Percentiles rank a stretch among this genome's conserved stretches.
phyloP scores from a whole-genome alignment of 2,888 invertebrate species.

The Mythimna loreyi region DNA sequence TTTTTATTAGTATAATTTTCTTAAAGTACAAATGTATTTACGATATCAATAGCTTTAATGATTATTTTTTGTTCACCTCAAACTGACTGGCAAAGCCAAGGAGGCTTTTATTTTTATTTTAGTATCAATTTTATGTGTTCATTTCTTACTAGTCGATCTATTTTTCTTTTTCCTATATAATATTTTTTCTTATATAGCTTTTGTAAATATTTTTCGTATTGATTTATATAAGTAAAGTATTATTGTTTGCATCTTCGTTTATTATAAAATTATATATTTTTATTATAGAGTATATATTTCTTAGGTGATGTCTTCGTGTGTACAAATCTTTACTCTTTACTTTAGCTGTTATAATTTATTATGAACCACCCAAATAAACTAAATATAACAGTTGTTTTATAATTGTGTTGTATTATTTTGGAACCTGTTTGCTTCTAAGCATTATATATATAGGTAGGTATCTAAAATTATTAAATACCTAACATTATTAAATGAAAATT shows the following conservation, averaged over 20 bases:
- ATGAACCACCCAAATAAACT: constrained; percentile 78
- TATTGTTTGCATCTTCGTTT: constrained; percentile 83
- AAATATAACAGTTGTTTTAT: constrained; percentile 67
- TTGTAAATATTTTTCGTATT: constrained; percentile 88
- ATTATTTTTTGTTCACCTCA: constrained; percentile 61
- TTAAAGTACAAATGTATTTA: constrained; percentile 81
- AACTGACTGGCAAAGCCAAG: constrained; percentile 51
- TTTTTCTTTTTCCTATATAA: constrained; percentile 42
- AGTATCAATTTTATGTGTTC: constrained; percentile 73
- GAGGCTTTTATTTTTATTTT: constrained; percentile 62
- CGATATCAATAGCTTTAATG: constrained; percentile 81
- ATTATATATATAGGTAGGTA: too few relatives aligned
- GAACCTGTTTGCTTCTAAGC: background rate
- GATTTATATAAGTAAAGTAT: constrained; percentile 83
- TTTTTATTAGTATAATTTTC: constrained; percentile 74
- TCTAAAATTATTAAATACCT: too few relatives aligned
- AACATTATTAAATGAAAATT: too few relatives aligned
- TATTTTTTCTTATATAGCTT: constrained; percentile 70
- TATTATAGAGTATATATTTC: constrained; percentile 57
- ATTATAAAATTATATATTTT: constrained; percentile 63
- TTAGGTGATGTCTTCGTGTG: constrained; percentile 72
- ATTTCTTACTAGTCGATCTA: constrained; percentile 75
- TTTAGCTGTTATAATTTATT: constrained; percentile 71
- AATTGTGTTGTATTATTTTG: constrained; percentile 49
- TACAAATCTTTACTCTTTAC: constrained; percentile 68